These are phyloP conservation scores for Danaus chrysippus DNA, from an alignment of 2,888 invertebrate genomes.

Conservation along the genomic window DNA sequence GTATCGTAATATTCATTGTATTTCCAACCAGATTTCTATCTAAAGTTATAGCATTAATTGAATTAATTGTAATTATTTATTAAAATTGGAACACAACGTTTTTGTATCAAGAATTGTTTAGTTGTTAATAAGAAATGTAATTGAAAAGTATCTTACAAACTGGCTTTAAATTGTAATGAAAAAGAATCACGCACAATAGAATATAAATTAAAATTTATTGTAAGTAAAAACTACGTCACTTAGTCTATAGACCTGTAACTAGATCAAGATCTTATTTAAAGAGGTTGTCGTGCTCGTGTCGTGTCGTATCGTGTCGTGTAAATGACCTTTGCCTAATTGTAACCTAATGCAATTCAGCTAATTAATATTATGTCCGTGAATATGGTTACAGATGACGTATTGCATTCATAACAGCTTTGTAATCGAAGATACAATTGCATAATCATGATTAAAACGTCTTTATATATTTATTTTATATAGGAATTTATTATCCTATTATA, in stretches of 20 bases:
- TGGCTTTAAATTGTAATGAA: no score
- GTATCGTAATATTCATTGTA: background rate
- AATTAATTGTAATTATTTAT: no score
- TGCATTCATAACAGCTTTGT: constrained; percentile 26
- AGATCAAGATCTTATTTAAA: background rate
- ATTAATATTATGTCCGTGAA: constrained; percentile 31
- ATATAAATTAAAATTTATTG: no score
- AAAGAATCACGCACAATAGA: no score
- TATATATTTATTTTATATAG: background rate
- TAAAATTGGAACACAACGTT: no score
- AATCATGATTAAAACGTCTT: constrained; percentile 10
- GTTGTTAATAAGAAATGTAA: no score
- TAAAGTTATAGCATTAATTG: no score
- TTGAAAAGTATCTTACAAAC: no score
- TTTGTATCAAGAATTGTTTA: no score
- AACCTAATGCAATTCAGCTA: constrained; percentile 28
- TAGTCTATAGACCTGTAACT: background rate
- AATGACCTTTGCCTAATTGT: constrained; percentile 23
- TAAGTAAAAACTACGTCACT: no score
- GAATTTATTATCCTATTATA: no score
- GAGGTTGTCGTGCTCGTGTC: constrained; percentile 6
- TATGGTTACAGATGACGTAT: constrained; percentile 18
- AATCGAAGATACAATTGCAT: background rate
- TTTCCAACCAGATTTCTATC: no score
- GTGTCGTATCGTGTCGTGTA: constrained; percentile 17